Evolutionary conservation across 2,888 invertebrate species (phyloP).

Genomic region (Luperina nickerlii): DNA sequence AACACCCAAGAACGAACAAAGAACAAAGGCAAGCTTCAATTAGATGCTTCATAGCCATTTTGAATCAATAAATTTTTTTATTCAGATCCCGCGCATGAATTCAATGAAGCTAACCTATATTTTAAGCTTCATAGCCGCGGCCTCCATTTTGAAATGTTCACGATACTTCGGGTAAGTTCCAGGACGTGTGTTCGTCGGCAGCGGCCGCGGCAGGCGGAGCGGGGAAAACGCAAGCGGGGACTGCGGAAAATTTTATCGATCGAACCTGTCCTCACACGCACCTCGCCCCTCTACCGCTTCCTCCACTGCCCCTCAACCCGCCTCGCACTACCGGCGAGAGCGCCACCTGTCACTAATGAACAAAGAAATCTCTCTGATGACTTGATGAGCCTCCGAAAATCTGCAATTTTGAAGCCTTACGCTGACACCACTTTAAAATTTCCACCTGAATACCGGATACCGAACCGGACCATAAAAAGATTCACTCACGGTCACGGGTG

Average conservation of each 20-base stretch:
- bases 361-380: neutral
- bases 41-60: neutral
- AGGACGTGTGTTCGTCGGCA: neutral
- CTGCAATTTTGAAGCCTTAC: neutral
- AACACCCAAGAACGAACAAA: neutral
- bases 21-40: slow-evolving; percentile 4
- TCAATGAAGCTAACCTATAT: neutral
- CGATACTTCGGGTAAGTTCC: neutral
- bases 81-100: neutral
- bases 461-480: neutral
- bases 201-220: neutral
- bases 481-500: slow-evolving; percentile 23
- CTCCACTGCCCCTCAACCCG: neutral
- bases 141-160: slow-evolving; percentile 16
- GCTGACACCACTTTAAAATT: neutral
- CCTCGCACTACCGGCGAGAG: neutral
- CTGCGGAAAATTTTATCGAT: neutral
- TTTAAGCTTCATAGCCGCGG: neutral
- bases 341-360: neutral
- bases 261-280: neutral
- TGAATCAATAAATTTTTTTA: neutral
- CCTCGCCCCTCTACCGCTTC: neutral
- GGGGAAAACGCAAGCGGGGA: neutral
- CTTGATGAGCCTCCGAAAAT: neutral
- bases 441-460: neutral